phyloP scores from a whole-genome alignment of 2,888 invertebrate genomes.

The Agrochola lychnidis region DNA sequence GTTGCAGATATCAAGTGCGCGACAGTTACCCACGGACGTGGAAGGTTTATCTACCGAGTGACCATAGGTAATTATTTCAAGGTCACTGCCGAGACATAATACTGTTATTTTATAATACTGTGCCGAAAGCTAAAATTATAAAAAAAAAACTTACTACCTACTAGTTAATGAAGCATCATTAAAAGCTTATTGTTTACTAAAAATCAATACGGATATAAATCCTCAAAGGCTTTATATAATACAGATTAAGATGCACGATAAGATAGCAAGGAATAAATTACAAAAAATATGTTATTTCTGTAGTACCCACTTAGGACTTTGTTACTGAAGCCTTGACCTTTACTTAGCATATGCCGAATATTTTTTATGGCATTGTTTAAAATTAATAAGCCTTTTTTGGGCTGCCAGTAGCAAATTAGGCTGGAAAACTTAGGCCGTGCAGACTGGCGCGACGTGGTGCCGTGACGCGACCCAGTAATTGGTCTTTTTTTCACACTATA shows the following conservation, averaged over 20 bases:
- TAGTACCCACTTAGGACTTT: constrained; percentile 40
- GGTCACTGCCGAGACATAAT: too few relatives aligned
- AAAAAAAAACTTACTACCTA: not conserved
- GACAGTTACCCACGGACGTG: too few relatives aligned
- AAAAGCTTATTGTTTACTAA: constrained; percentile 1
- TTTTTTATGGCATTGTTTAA: constrained; percentile 38
- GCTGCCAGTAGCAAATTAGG: not conserved
- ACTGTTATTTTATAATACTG: too few relatives aligned
- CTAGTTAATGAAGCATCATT: not conserved
- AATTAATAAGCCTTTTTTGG: constrained; percentile 9
- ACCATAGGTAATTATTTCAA: too few relatives aligned
- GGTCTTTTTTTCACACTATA: too few relatives aligned
- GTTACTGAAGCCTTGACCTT: constrained; percentile 49
- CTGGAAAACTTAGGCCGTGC: not conserved
- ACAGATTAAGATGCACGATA: constrained; percentile 52
- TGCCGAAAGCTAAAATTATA: not conserved
- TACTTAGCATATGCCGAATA: constrained; percentile 20
- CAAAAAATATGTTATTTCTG: constrained; percentile 49
- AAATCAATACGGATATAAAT: constrained; percentile 52
- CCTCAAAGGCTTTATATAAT: constrained; percentile 19
- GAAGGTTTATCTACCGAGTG: too few relatives aligned
- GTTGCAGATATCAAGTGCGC: too few relatives aligned
- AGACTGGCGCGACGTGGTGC: too few relatives aligned
- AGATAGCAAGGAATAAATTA: constrained; percentile 44
- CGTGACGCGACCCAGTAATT: too few relatives aligned